These are phyloP conservation scores for Eulemur mongoz DNA, from an alignment of 2,797 vertebrate species.

Conservation along the genomic window DNA sequence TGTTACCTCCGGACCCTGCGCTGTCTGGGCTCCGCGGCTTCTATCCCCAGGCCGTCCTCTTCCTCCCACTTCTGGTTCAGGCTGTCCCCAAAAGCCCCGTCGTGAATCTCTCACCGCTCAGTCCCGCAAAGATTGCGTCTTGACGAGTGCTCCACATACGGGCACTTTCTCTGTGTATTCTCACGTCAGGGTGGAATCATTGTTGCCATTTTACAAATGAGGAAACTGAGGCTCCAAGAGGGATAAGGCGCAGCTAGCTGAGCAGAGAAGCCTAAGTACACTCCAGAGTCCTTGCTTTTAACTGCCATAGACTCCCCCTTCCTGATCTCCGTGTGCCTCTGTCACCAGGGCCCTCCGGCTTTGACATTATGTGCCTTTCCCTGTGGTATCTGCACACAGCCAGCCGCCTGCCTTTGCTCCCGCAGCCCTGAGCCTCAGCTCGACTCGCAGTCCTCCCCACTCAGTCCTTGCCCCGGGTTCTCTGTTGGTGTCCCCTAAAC, in stretches of 20 bases:
- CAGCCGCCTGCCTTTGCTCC: not conserved
- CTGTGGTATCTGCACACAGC: not conserved
- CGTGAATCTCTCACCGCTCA: not conserved
- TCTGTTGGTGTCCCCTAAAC: not conserved
- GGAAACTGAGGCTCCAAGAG: not conserved
- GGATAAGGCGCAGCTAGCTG: not conserved
- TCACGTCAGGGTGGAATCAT: not conserved
- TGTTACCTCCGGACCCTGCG: too few species aligned
- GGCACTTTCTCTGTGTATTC: not conserved
- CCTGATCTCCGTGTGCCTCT: accelerated
- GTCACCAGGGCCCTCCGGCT: not conserved
- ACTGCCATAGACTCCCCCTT: too few species aligned
- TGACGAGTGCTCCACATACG: accelerated
- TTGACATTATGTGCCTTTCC: not conserved
- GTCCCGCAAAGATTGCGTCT: not conserved
- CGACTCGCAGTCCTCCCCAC: not conserved
- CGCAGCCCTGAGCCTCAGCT: accelerated
- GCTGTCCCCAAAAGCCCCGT: accelerated
- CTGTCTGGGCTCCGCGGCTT: accelerated
- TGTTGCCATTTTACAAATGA: not conserved
- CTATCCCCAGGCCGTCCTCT: not conserved
- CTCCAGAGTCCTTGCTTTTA: not conserved
- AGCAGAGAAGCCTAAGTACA: not conserved
- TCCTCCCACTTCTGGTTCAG: not conserved
- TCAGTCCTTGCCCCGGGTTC: not conserved